These are phyloP conservation scores for Notamacropus eugenii DNA, from an alignment of 2,797 vertebrate species.

Conservation along the genomic window DNA sequence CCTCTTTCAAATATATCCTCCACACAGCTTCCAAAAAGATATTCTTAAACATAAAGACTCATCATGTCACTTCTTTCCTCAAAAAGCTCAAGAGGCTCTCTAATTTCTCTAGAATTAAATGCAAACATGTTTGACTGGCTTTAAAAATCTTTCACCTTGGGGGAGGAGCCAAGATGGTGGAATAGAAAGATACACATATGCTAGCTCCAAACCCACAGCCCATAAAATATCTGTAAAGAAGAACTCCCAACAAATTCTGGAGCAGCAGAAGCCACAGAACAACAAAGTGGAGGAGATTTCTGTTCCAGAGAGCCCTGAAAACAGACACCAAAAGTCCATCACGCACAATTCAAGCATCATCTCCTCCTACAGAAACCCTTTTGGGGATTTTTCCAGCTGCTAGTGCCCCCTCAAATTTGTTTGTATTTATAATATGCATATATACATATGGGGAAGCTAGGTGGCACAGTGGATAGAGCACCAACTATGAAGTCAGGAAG, in stretches of 20 bases:
- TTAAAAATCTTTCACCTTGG: neutral
- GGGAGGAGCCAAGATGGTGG: too few species aligned
- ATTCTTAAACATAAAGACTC: neutral
- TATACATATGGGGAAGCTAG: neutral
- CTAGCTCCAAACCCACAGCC: too few species aligned
- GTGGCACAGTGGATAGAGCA: neutral
- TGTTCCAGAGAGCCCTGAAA: too few species aligned
- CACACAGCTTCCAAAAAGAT: neutral
- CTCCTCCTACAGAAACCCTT: neutral
- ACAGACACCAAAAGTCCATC: too few species aligned
- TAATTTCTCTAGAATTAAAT: neutral
- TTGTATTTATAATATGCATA: neutral
- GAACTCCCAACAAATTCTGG: too few species aligned
- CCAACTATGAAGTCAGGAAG: neutral
- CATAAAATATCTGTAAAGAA: too few species aligned
- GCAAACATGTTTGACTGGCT: neutral
- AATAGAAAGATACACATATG: too few species aligned
- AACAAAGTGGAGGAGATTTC: too few species aligned
- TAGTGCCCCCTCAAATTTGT: neutral
- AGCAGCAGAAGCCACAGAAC: too few species aligned
- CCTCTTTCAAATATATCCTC: neutral
- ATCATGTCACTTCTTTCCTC: neutral
- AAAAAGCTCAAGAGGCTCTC: neutral
- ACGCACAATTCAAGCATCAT: neutral
- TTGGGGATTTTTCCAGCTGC: neutral